Evolutionary conservation across 2,888 invertebrate species (phyloP), one percentile per base, ranked within the genome.

Genomic region (Cerastis rubricosa): DNA sequence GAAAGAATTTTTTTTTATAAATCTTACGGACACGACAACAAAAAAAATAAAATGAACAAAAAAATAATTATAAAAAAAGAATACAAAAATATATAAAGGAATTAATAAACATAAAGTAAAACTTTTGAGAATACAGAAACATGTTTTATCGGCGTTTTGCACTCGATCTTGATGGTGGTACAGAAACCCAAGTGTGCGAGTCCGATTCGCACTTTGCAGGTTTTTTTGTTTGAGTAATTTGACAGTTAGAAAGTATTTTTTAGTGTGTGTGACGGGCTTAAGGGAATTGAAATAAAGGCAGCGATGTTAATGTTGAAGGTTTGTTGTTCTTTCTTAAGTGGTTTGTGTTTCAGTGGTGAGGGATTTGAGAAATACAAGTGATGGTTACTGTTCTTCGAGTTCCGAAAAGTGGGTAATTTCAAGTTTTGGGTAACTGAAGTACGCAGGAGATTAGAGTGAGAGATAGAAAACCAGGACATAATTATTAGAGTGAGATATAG

Each of bases 301-400:
- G 29, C 7, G 14, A 47, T 68, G 51, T 64, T 63, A 40, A 25
- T 47, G n/a, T 67, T 40, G 0, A 11, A 63, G 45, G n/a, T 7
- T 75, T 19, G 70, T 51, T 67, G 47, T 59, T 51, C 25, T 61
- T 54, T 3, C 1, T 35, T 8, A 63, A 79, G 47, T 54, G n/a
- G 61, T 61, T 57, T 64, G 43, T 25, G 12, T 43, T 74, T 74
- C 7, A 0, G 19, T 22, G 29, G 9, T 12, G 19, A 19, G 47
- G 63, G 54, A 19, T 54, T 64, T 64, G 47, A 29, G 22, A 12
- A n/a, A 22, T 22, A 72, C 61, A 40, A 74, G 35, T 40, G 7
- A 35, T 49, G 29, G 12, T 40, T 40, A 2, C 35, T 65, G 43
- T 65, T 25, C n/a, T 45, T 61, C 12, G 40, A 63, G 63, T 63